A percentile compares a stretch with the other conserved stretches of the same genome.
Evolutionary conservation across 1,140 invertebrate genomes (phyloP).

Genomic region (Drosophila setifemur): DNA sequence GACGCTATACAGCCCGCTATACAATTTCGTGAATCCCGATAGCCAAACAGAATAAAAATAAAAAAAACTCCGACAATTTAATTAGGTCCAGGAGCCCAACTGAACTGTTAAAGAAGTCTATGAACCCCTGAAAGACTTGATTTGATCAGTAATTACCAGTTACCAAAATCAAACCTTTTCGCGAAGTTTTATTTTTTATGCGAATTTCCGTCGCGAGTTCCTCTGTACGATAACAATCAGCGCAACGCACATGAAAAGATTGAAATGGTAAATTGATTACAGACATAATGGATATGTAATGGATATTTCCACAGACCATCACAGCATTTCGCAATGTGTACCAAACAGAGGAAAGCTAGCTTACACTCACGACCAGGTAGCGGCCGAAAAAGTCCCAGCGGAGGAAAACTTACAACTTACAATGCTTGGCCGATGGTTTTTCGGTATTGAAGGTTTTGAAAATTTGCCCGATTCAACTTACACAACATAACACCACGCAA

Average conservation of each 20-base stretch:
- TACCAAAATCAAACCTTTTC: constrained; percentile 64
- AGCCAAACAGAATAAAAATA: constrained; percentile 10
- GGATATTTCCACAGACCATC: constrained; percentile 34
- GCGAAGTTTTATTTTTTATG: constrained; percentile 12
- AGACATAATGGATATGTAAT: constrained; percentile 34
- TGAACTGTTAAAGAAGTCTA: no score
- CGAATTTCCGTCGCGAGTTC: constrained; percentile 34
- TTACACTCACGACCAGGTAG: constrained; percentile 2
- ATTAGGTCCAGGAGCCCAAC: not conserved
- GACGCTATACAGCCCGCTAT: no score
- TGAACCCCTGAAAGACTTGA: constrained; percentile 1
- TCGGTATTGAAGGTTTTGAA: constrained; percentile 11
- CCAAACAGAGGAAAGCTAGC: constrained; percentile 38
- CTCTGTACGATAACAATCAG: constrained; percentile 35
- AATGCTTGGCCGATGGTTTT: not conserved
- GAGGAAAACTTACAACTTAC: constrained; percentile 30
- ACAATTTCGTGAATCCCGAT: no score
- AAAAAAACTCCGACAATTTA: not conserved
- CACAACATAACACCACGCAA: constrained; percentile 38
- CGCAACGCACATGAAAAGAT: constrained; percentile 65
- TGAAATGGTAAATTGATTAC: constrained; percentile 63
- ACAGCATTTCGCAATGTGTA: constrained; percentile 43
- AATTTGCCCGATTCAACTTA: constrained; percentile 54
- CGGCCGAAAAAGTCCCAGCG: constrained; percentile 26
- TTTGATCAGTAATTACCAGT: constrained; percentile 24